A percentile compares a stretch with the other conserved stretches of the same genome.
Evolutionary conservation across 2,113 vertebrate species (phyloP).

Genomic region (Craseonycteris thonglongyai): DNA sequence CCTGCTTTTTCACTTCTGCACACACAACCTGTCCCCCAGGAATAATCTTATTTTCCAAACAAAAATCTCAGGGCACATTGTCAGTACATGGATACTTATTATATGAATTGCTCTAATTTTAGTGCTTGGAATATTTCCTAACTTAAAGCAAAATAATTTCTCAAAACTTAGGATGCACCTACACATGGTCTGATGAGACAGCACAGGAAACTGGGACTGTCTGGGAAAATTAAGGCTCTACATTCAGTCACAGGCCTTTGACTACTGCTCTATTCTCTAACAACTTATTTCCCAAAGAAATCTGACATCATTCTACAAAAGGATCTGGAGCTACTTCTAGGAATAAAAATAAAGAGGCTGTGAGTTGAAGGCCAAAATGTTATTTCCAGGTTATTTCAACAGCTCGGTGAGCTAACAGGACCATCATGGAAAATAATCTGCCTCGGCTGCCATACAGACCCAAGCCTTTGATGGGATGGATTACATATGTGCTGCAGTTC

Average conservation of each 20-base stretch:
- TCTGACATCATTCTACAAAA: background rate
- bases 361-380: background rate
- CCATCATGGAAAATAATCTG: background rate
- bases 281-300: slow-evolving; percentile 9
- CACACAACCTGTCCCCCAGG: background rate
- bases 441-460: background rate
- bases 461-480: background rate
- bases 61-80: background rate
- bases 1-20: background rate
- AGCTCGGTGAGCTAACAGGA: background rate
- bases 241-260: background rate
- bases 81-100: background rate
- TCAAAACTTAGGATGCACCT: background rate
- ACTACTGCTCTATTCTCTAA: background rate
- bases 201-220: background rate
- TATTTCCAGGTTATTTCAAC: background rate
- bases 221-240: background rate
- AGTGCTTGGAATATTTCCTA: background rate
- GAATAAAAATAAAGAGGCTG: background rate
- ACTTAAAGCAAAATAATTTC: background rate
- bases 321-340: background rate
- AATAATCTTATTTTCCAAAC: slow-evolving; percentile 26
- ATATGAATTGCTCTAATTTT: background rate
- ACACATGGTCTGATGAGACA: background rate
- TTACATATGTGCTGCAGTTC: background rate